phyloP scores from a whole-genome alignment of 2,113 vertebrate species.

The Ceratotherium simum region DNA sequence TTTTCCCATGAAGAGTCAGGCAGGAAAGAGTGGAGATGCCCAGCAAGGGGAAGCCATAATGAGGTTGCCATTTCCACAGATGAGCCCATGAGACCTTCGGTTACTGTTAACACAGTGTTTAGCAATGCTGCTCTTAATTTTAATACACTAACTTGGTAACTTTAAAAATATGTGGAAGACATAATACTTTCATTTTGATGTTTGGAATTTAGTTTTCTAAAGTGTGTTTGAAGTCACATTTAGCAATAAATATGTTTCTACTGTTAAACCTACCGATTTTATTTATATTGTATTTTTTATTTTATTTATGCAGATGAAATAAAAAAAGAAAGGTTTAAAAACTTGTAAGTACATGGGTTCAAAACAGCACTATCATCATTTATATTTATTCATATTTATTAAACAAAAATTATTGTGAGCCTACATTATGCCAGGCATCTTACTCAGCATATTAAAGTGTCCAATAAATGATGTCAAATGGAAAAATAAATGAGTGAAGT shows the following conservation, averaged over 20 bases:
- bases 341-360: not conserved
- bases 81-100: not conserved
- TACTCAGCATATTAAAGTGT: not conserved
- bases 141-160: not conserved
- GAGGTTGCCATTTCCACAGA: not conserved
- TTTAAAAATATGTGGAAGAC: not conserved
- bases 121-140: not conserved
- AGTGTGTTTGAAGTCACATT: not conserved
- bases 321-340: not conserved
- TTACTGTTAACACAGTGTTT: not conserved
- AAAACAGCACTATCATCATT: not conserved
- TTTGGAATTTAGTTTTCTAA: not conserved
- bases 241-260: not conserved
- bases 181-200: not conserved
- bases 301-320: not conserved
- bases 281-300: not conserved
- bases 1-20: not conserved
- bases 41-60: not conserved
- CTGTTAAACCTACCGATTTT: not conserved
- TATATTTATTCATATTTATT: constrained; percentile 6
- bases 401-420: not conserved
- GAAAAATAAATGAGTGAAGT: not conserved
- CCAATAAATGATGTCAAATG: not conserved
- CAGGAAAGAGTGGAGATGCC: not conserved
- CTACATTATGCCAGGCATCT: not conserved